Evolutionary conservation across 2,888 invertebrate genomes (phyloP).

Genomic region (Geophilus truncorum): DNA sequence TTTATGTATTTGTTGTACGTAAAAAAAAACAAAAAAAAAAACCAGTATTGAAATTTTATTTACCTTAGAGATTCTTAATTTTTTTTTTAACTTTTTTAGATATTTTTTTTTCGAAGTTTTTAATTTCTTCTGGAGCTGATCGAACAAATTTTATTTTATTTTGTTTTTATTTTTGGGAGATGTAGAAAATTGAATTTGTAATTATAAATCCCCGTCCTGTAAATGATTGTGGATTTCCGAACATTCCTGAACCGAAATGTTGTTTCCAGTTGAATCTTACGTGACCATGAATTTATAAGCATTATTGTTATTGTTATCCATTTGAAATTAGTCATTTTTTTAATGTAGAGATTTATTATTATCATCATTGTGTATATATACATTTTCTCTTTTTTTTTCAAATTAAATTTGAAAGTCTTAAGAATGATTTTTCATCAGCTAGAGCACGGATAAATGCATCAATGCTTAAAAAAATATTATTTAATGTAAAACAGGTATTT

Average conservation of each 20-base stretch:
- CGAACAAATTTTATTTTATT: not conserved
- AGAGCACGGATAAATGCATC: too few relatives aligned
- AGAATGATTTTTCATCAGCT: too few relatives aligned
- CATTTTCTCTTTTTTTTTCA: not conserved
- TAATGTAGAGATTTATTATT: not conserved
- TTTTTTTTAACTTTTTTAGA: constrained; percentile 52
- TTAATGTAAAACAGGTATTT: too few relatives aligned
- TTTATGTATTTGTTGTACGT: too few relatives aligned
- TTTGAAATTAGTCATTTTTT: not conserved
- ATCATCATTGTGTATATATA: not conserved
- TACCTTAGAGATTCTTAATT: not conserved
- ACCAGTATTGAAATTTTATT: not conserved
- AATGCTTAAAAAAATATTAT: too few relatives aligned
- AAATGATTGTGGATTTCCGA: too few relatives aligned
- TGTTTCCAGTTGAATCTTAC: not conserved
- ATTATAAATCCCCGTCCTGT: not conserved
- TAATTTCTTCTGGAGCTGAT: not conserved
- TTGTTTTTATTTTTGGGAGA: too few relatives aligned
- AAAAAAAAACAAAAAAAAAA: too few relatives aligned
- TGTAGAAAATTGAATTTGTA: not conserved
- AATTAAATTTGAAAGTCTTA: not conserved
- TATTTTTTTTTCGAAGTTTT: constrained; percentile 28
- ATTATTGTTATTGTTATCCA: not conserved
- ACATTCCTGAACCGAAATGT: not conserved
- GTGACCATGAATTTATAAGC: not conserved